Evolutionary conservation across 2,797 vertebrate genomes (phyloP).

Genomic region (Ceryle rudis): DNA sequence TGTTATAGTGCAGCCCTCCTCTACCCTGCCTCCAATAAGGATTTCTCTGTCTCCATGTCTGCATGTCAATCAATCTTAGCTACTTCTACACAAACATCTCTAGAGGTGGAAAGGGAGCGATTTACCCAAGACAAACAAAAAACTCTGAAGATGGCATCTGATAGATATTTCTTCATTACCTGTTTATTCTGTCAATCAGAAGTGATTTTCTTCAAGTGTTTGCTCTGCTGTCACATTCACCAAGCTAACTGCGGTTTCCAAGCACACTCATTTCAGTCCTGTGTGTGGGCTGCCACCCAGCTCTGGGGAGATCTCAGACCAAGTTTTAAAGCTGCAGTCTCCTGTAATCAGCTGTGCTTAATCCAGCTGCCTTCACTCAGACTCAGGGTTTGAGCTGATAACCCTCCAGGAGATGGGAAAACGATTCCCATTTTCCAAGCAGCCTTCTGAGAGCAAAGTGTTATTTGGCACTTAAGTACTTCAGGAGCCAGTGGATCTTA

Average conservation of each 20-base stretch:
- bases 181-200: neutral
- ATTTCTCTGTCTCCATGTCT: neutral
- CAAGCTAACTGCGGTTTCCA: neutral
- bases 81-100: neutral
- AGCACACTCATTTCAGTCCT: neutral
- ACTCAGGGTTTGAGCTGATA: neutral
- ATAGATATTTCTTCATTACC: neutral
- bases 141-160: neutral
- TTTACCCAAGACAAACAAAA: neutral
- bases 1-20: neutral
- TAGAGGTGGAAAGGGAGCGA: neutral
- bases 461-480: neutral
- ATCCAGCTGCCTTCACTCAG: neutral
- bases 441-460: neutral
- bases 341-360: neutral
- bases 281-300: rapidly evolving
- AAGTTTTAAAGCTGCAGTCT: neutral
- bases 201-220: neutral
- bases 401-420: neutral
- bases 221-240: neutral
- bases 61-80: neutral
- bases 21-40: neutral
- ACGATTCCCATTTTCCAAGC: neutral
- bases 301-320: neutral
- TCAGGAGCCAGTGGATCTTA: neutral